Base-by-base conservation (phyloP, 2,888 invertebrate species). In the Amphimallon solstitiale region DNA sequence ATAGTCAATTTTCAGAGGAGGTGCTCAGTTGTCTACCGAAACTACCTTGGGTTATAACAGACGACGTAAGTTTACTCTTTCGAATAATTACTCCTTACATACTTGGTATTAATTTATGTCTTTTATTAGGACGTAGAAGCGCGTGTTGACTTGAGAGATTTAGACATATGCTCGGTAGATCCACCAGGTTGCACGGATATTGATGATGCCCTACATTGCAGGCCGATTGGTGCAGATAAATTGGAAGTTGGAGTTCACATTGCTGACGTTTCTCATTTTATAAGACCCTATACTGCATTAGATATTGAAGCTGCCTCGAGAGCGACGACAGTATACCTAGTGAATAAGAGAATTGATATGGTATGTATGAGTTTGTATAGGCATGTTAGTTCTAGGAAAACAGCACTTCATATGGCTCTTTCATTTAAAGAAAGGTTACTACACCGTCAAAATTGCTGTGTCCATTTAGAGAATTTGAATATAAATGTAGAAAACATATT, bases 151-250 rank as follows among this genome's bases (percentile, higher is more conserved):
- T 84, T 99, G 0, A 89, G 98, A 9, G 86, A 93, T 62, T 80
- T 96, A 2, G 89, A 90, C 75, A 90, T 99, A 45, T 98, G 97
- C 78, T 97, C 97, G 0, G 97, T 98, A 0, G 98, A 98, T 86
- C 98, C 98, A 1, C 96, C 97, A 0, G 98, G 98, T 0, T 99
- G 98, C 81, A 99, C 98, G 0, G 99, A 99, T 80, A 98, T 99
- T 70, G 99, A 99, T 79, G 99, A 99, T 81, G 98, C 99, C 0
- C 83, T 99, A 1, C 99, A 99, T 82, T 97, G 97, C 74, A 86
- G 90, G 15, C 83, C 86, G 38, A 82, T 97, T 17, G 85, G 86
- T 0, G 91, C 91, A 77, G 90, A 91, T 2, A 90, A 90, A 75
- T 85, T 87, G 49, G 92, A 95, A 84, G 90, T 97, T 49, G 98